Conservation (phyloP, 2,113 vertebrate genomes). For the Ranitomeya imitator region DNA sequence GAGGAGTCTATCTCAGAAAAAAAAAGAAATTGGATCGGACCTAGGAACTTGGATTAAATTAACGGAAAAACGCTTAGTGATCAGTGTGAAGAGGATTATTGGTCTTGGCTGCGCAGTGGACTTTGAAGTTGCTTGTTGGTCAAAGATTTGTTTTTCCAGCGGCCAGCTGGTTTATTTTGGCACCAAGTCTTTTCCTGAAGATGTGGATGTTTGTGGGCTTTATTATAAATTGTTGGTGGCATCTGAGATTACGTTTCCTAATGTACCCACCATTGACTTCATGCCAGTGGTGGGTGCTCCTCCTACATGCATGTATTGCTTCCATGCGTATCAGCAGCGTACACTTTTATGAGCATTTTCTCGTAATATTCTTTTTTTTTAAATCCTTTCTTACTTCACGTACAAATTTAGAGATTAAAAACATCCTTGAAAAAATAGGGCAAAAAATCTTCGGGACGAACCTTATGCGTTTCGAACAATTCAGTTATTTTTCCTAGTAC, state of each 20-base stretch:
- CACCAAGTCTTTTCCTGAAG: background rate
- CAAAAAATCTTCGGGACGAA: no score
- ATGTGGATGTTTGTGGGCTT: background rate
- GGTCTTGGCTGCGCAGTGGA: background rate
- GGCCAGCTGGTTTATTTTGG: constrained; percentile 35
- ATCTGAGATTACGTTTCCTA: constrained; percentile 5
- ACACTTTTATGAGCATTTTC: background rate
- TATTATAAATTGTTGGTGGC: constrained; percentile 6
- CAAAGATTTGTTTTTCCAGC: constrained; percentile 23
- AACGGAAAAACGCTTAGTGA: constrained; percentile 49
- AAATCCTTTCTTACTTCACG: no score
- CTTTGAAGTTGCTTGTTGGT: constrained; percentile 28
- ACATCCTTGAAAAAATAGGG: no score
- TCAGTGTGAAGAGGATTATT: constrained; percentile 38
- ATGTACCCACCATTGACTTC: background rate
- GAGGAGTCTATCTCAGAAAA: background rate
- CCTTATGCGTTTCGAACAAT: no score
- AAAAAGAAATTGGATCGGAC: constrained; percentile 5
- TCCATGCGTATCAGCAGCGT: background rate
- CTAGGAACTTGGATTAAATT: constrained; percentile 34
- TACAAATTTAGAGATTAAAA: no score
- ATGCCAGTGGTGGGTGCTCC: background rate
- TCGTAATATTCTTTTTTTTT: no score
- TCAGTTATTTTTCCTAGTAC: no score
- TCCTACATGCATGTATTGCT: background rate